Conservation (phyloP, 2,113 vertebrate genomes). For the Cyanistes caeruleus region DNA sequence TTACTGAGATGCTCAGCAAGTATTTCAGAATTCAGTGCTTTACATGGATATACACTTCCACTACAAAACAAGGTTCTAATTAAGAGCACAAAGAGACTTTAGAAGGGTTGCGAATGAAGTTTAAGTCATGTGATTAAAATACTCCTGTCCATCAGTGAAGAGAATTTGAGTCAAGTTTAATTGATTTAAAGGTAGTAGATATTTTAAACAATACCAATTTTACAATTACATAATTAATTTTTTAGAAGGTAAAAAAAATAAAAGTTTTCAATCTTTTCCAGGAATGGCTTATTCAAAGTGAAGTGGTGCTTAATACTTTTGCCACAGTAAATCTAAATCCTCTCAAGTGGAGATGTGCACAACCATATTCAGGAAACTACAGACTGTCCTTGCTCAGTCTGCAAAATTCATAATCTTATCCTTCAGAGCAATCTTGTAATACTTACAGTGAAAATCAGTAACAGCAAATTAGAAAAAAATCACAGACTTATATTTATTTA, state of each 20-base stretch:
- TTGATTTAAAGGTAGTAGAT: not conserved
- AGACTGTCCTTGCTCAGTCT: not conserved
- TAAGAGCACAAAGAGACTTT: not conserved
- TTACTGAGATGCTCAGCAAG: not conserved
- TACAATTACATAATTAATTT: not conserved
- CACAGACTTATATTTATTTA: not conserved
- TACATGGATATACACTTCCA: not conserved
- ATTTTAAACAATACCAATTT: not conserved
- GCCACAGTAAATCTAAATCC: not conserved
- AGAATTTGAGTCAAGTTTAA: not conserved
- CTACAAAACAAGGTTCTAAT: not conserved
- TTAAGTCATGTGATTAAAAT: not conserved
- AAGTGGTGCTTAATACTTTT: not conserved
- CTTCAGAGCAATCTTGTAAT: not conserved
- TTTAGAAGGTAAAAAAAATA: not conserved
- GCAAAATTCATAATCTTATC: not conserved
- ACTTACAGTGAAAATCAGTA: not conserved
- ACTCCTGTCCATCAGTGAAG: not conserved
- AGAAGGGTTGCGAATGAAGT: not conserved
- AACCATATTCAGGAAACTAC: not conserved
- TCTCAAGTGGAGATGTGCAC: accelerated
- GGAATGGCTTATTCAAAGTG: not conserved
- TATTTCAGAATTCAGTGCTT: not conserved
- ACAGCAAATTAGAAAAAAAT: not conserved
- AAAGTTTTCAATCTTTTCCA: not conserved